Conservation (phyloP, 2,888 invertebrate species). For the Drosophila prostipennis region DNA sequence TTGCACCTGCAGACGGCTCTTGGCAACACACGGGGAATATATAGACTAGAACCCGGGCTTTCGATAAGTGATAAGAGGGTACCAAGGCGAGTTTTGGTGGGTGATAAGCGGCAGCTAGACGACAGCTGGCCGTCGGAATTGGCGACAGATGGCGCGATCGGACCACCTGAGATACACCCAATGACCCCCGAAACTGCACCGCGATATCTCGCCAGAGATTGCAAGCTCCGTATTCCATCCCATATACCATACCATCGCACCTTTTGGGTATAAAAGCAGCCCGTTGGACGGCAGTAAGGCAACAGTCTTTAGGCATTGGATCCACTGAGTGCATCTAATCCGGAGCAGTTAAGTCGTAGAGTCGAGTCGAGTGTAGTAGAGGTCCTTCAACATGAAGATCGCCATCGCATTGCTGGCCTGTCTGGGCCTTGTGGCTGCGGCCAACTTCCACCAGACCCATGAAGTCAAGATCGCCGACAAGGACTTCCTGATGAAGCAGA, state of each 20-base stretch:
- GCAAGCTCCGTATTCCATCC: not conserved
- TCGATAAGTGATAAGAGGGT: conserved; percentile 1
- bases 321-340: conserved; percentile 53
- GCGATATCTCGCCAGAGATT: conserved; percentile 2
- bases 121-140: not conserved
- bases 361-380: conserved; percentile 13
- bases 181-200: conserved; percentile 4
- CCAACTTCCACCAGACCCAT: conserved; percentile 54
- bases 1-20: conserved; percentile 5
- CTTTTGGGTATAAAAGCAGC: conserved; percentile 9
- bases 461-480: conserved; percentile 73
- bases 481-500: conserved; percentile 68
- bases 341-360: conserved; percentile 57
- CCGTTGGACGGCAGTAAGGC: conserved; percentile 12
- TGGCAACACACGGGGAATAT: not conserved
- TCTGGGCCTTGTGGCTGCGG: conserved; percentile 70
- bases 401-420: conserved; percentile 76
- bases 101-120: not conserved
- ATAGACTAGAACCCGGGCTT: not conserved
- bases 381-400: conserved; percentile 70
- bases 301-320: conserved; percentile 78
- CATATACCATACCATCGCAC: no score
- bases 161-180: conserved; percentile 11
- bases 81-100: not conserved
- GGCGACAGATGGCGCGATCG: conserved; percentile 5